Conservation (phyloP, 2,113 vertebrate species). For the Melanotaenia duboulayi region DNA sequence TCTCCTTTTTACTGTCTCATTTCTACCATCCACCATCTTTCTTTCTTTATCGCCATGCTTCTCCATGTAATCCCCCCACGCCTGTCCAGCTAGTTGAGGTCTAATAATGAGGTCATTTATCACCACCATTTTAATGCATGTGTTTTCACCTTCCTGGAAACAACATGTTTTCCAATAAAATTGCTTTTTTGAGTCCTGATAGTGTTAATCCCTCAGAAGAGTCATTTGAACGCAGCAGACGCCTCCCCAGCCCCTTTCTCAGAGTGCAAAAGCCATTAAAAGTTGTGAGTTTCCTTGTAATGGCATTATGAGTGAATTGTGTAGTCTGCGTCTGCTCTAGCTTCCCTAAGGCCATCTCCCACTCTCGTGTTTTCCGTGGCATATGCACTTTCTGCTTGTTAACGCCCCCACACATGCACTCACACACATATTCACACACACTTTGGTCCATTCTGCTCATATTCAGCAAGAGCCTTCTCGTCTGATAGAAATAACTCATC, state of each 20-base stretch:
- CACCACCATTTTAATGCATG: slow-evolving; percentile 57
- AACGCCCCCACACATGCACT: slow-evolving; percentile 1
- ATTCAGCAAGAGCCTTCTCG: background rate
- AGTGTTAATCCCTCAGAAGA: slow-evolving; percentile 77
- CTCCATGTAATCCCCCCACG: slow-evolving; percentile 51
- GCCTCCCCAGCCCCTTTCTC: slow-evolving; percentile 46
- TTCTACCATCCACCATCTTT: background rate
- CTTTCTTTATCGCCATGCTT: slow-evolving; percentile 1
- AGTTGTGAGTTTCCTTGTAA: slow-evolving; percentile 71
- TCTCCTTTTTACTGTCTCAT: background rate
- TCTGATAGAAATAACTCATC: background rate
- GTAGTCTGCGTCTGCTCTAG: slow-evolving; percentile 32
- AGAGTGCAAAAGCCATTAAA: slow-evolving; percentile 79
- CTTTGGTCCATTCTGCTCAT: background rate
- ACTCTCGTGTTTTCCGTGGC: slow-evolving; percentile 24
- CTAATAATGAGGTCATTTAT: slow-evolving; percentile 75
- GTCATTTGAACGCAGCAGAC: slow-evolving; percentile 57
- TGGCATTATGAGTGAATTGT: slow-evolving; percentile 66
- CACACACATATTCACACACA: background rate
- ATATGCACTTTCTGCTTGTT: background rate
- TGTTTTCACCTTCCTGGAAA: slow-evolving; percentile 63
- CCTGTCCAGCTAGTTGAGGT: slow-evolving; percentile 54
- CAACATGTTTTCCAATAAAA: slow-evolving; percentile 70
- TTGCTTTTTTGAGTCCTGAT: slow-evolving; percentile 74
- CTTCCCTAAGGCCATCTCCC: slow-evolving; percentile 39